Percentiles rank a stretch among this genome's conserved stretches.
Conservation (phyloP, 2,113 vertebrate genomes). For the Onychostruthus taczanowskii region DNA sequence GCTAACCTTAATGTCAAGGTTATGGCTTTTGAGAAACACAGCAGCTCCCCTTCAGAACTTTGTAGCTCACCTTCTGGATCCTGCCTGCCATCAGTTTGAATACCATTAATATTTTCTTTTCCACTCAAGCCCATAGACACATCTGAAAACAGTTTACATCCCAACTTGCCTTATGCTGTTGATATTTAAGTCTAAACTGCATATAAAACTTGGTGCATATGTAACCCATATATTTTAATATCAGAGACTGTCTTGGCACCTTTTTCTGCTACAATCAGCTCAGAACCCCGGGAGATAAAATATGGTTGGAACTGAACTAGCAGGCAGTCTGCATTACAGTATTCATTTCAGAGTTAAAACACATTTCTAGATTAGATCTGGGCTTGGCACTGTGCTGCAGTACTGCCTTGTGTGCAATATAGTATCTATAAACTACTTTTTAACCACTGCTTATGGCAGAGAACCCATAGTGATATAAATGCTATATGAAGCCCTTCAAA, state of each 20-base stretch:
- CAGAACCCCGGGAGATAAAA: conserved; percentile 33
- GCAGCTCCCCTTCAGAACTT: conserved; percentile 38
- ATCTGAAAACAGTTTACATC: conserved; percentile 59
- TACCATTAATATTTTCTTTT: conserved; percentile 38
- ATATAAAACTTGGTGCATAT: conserved; percentile 20
- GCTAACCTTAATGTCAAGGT: conserved; percentile 22
- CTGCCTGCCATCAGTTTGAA: conserved; percentile 1
- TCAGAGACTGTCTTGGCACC: conserved; percentile 24
- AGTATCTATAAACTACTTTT: conserved; percentile 29
- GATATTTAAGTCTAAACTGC: conserved; percentile 13
- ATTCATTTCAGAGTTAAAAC: conserved; percentile 38
- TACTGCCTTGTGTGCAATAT: neutral
- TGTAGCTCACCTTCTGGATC: conserved; percentile 28
- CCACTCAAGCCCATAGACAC: neutral
- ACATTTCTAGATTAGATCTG: conserved; percentile 41
- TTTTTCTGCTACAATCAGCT: conserved; percentile 51
- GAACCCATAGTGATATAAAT: neutral
- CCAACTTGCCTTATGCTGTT: neutral
- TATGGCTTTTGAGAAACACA: conserved; percentile 38
- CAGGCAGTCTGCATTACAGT: conserved; percentile 10
- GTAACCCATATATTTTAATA: conserved; percentile 55
- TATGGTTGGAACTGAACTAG: conserved; percentile 30
- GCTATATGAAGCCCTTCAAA: neutral
- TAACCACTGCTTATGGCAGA: neutral
- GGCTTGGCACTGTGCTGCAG: neutral